These are phyloP conservation scores for Bombus confusus DNA, from an alignment of 1,140 invertebrate species.

Conservation along the genomic window DNA sequence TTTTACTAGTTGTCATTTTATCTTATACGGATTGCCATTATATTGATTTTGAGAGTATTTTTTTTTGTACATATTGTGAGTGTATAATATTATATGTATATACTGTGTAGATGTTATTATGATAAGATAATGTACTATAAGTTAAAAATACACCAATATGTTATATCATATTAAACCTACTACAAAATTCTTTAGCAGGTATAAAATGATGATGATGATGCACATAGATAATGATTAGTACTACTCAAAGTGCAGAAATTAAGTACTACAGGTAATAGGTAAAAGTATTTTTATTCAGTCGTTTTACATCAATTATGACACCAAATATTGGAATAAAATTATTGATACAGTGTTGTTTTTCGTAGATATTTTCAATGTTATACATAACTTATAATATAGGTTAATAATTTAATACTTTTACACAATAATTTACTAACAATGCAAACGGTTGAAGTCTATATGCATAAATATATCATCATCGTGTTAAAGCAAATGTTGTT, in stretches of 20 bases:
- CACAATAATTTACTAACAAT: conserved; percentile 44
- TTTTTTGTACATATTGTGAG: conserved; percentile 62
- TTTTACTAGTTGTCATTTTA: conserved; percentile 30
- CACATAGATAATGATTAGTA: neutral
- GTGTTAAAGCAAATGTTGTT: conserved; percentile 9
- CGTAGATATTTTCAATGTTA: neutral
- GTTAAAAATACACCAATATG: conserved; percentile 42
- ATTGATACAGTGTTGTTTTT: neutral
- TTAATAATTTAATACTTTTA: conserved; percentile 45
- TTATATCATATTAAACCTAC: conserved; percentile 38
- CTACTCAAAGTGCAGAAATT: neutral
- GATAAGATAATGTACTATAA: conserved; percentile 63
- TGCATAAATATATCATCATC: conserved; percentile 30
- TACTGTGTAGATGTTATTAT: conserved; percentile 65
- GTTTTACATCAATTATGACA: conserved; percentile 2
- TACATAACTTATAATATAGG: conserved; percentile 8
- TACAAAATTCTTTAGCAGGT: conserved; percentile 33
- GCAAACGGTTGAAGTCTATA: conserved; percentile 17
- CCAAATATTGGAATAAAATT: conserved; percentile 33
- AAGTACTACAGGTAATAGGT: neutral
- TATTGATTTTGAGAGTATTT: conserved; percentile 45
- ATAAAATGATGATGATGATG: neutral
- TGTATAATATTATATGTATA: conserved; percentile 65
- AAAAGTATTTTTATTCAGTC: conserved; percentile 37
- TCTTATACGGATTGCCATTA: conserved; percentile 55